These are phyloP conservation scores for Sialis lutaria DNA, from an alignment of 2,888 invertebrate genomes.

Conservation along the genomic window DNA sequence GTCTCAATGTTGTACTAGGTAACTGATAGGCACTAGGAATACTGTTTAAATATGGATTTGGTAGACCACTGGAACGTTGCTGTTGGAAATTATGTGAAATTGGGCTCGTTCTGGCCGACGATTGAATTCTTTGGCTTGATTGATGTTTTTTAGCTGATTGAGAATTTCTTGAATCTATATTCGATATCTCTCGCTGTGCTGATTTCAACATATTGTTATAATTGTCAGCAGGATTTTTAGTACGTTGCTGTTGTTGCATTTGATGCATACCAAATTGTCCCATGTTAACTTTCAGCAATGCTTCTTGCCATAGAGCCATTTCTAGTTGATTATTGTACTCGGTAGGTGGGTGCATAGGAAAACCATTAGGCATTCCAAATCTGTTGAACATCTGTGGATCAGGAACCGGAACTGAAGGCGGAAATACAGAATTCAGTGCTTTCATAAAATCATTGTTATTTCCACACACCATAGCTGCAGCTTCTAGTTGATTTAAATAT, in stretches of 20 bases:
- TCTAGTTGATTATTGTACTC: conserved; percentile 38
- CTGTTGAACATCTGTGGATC: conserved; percentile 24
- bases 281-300: conserved; percentile 35
- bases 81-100: conserved; percentile 24
- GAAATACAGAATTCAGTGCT: conserved; percentile 30
- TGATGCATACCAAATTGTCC: conserved; percentile 13
- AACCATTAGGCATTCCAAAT: conserved; percentile 28
- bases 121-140: conserved; percentile 20
- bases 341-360: conserved; percentile 22
- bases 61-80: conserved; percentile 1
- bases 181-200: conserved; percentile 5
- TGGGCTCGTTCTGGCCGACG: conserved; percentile 32
- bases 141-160: conserved; percentile 5
- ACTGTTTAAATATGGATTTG: conserved; percentile 7
- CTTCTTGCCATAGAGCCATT: conserved; percentile 53
- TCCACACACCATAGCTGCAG: conserved; percentile 31
- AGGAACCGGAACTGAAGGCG: conserved; percentile 24
- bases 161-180: conserved; percentile 12
- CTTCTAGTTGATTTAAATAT: conserved; percentile 43
- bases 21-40: conserved; percentile 5
- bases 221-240: conserved; percentile 6
- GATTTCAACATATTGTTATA: conserved; percentile 6
- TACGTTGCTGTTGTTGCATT: conserved; percentile 17
- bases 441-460: conserved; percentile 36
- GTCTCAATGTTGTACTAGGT: conserved; percentile 2